These are phyloP conservation scores for Epizoanthus illoricatus DNA, from an alignment of 92 coral and sea anemone genomes.

Conservation along the genomic window DNA sequence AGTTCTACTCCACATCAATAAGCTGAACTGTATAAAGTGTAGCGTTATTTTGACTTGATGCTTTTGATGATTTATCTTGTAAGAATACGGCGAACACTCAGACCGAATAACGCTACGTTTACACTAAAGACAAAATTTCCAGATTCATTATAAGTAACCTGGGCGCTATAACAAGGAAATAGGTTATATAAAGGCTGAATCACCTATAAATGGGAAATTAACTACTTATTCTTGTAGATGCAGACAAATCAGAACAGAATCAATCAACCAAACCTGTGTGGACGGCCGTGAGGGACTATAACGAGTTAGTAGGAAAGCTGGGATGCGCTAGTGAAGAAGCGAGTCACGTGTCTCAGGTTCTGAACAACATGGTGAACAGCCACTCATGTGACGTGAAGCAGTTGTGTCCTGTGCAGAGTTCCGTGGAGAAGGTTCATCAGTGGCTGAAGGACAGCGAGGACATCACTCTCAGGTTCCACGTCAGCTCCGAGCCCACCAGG, in stretches of 20 bases:
- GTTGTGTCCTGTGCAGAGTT: constrained; percentile 9
- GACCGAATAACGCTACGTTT: too few species aligned
- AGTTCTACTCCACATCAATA: too few species aligned
- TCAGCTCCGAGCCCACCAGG: not conserved
- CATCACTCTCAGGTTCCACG: not conserved
- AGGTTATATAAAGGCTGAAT: too few species aligned
- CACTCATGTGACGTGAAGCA: too few species aligned
- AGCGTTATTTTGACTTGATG: too few species aligned
- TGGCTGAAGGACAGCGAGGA: constrained; percentile 30
- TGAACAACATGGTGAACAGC: constrained; percentile 5
- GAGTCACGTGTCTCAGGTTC: constrained; percentile 37
- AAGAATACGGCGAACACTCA: too few species aligned
- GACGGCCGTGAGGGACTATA: constrained; percentile 42
- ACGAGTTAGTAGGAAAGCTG: constrained; percentile 36
- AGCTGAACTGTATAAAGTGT: too few species aligned
- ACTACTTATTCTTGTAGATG: not conserved
- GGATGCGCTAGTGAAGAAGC: constrained; percentile 44
- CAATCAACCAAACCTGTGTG: constrained; percentile 31
- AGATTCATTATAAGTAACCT: not conserved
- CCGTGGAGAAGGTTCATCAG: constrained; percentile 8
- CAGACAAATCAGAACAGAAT: not conserved
- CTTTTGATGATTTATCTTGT: too few species aligned
- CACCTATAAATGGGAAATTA: not conserved
- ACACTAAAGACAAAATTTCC: too few species aligned
- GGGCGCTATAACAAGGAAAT: too few species aligned